Base-by-base conservation (phyloP, 2,888 invertebrate species). In the Athripsodes cinereus region DNA sequence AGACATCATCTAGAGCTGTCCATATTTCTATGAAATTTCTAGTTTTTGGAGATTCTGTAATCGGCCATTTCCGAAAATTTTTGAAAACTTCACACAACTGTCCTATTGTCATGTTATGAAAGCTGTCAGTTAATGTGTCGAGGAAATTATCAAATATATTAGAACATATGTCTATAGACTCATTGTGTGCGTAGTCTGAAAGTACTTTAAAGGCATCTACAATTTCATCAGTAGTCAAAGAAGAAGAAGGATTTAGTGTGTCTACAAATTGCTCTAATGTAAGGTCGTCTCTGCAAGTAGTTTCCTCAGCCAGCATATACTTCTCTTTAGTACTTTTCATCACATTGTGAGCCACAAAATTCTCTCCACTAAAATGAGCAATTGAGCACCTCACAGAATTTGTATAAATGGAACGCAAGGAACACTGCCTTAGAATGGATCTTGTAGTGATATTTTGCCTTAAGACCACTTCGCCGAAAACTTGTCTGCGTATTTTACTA, bases 1-100 rank as follows among this genome's bases (percentile, higher is more conserved):
- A 88, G 55, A 82, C 81, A 64, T 82, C 79, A 68, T 90, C 88
- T 51, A 92, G 67, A 11, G 82, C 81, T 53, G 78, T 82, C 85
- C 87, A 87, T 1, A 90, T 70, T 66, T 82, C 81, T 57, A 80
- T 75, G 66, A 75, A 86, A 69, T 86, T 85, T 59, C 79, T 77
- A 2, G 80, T 74, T 54, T 76, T 73, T 8, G 79, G 71, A 1
- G 80, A 76, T 18, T 71, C 69, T 16, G 81, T 76, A 52, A 71
- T 69, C 0, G 85, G 83, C 72, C 82, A 80, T 46, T 75, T 68
- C 1, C 68, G 67, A 8, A 89, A 63, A 52, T 75, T 72, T 53
- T 72, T 70, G 62, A 88, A 74, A 26, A 86, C 64, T 16, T 69
- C 69, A 49, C 76, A 68, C 22, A 90, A 65, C 67, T 88, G 79